phyloP scores from a whole-genome alignment of 64 coral and sea anemone genomes.

The Porites lutea region DNA sequence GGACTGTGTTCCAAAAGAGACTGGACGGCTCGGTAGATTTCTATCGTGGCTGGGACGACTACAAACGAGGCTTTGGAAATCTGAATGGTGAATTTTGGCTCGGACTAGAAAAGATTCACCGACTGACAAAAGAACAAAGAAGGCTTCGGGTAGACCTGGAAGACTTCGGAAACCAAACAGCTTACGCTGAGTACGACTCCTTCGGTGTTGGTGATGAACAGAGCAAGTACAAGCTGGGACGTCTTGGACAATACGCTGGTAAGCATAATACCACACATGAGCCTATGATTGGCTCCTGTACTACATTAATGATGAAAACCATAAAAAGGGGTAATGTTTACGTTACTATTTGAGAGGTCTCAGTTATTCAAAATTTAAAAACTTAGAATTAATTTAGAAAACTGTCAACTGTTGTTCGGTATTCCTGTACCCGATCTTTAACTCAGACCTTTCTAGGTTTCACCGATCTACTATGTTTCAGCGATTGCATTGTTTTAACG shows the following conservation, averaged over 20 bases:
- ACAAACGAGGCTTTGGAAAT: slow-evolving; percentile 65
- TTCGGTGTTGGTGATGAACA: slow-evolving; percentile 41
- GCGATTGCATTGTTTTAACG: too few species aligned
- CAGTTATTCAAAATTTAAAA: too few species aligned
- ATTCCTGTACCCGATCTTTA: too few species aligned
- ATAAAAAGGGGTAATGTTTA: too few species aligned
- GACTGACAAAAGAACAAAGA: slow-evolving; percentile 23
- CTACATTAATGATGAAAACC: too few species aligned
- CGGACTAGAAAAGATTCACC: slow-evolving; percentile 46
- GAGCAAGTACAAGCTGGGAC: slow-evolving; percentile 28
- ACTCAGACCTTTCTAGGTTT: too few species aligned
- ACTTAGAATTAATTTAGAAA: too few species aligned
- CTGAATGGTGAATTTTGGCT: slow-evolving; percentile 51
- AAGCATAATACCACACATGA: background rate
- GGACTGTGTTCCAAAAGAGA: slow-evolving; percentile 56
- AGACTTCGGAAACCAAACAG: slow-evolving; percentile 12
- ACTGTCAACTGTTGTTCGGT: too few species aligned
- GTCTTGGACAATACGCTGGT: slow-evolving; percentile 26
- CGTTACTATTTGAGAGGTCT: too few species aligned
- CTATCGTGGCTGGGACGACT: slow-evolving; percentile 47
- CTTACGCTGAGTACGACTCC: slow-evolving; percentile 28
- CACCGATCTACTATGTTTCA: too few species aligned
- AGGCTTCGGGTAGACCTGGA: slow-evolving; percentile 42
- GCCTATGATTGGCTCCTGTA: too few species aligned
- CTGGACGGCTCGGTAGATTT: slow-evolving; percentile 39